Percentiles rank a stretch among this genome's conserved stretches.
Evolutionary conservation across 2,113 vertebrate genomes (phyloP).

Genomic region (Mungos mungo): DNA sequence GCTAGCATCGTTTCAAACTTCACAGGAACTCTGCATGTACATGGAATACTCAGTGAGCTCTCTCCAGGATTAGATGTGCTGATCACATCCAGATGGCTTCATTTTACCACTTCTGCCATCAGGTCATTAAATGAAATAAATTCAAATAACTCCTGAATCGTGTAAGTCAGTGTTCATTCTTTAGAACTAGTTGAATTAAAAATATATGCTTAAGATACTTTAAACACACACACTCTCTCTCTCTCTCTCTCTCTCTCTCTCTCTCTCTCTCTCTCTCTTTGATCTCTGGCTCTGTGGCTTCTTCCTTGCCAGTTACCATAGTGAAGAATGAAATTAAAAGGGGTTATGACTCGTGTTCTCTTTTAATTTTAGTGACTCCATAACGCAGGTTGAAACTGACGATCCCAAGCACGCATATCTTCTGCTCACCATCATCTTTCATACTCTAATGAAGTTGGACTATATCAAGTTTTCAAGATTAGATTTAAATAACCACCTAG

Average conservation of each 20-base stretch:
- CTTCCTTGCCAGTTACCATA: background rate
- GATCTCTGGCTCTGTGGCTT: background rate
- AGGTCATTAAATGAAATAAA: constrained; percentile 42
- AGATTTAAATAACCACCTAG: constrained; percentile 75
- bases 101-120: constrained; percentile 35
- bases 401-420: constrained; percentile 34
- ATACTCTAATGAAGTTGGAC: constrained; percentile 76
- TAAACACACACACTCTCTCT: background rate
- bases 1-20: background rate
- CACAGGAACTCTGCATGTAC: background rate
- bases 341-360: background rate
- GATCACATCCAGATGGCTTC: constrained; percentile 14
- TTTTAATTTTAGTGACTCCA: constrained; percentile 43
- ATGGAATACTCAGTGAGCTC: background rate
- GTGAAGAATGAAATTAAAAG: constrained; percentile 47
- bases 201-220: background rate
- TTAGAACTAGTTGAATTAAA: constrained; percentile 53
- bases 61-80: background rate
- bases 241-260: background rate
- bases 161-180: constrained; percentile 27
- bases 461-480: constrained; percentile 69
- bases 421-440: constrained; percentile 65
- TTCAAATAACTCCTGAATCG: constrained; percentile 18
- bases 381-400: constrained; percentile 62
- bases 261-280: background rate